Base-by-base conservation (phyloP, 2,113 vertebrate genomes). In the Thunnus maccoyii region DNA sequence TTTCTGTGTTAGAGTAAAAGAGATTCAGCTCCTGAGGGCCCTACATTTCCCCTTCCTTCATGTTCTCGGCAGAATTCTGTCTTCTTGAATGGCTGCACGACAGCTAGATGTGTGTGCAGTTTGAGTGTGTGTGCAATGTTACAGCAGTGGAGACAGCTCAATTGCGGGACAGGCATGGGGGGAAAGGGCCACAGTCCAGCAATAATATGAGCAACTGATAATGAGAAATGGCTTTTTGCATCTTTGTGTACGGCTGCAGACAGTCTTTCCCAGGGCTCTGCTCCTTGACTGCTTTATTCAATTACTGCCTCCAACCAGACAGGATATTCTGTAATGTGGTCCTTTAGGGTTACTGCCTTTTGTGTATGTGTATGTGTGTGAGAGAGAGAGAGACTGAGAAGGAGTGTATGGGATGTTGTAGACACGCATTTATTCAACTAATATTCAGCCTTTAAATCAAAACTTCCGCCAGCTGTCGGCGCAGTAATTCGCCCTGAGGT, bases 251-350 rank as follows among this genome's bases (percentile, higher is more conserved):
- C 72, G 65, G 82, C 84, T 89, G 88, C 93, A 93, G 85, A 94
- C 89, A 82, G 62, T 89, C 70, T 75, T 95, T 96, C 92, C 94
- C 92, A 83, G 88, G 92, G 93, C 94, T 91, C 86, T 72, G 90
- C 85, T 93, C 90, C 89, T 27, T 90, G 80, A 81, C 84, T 88
- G 78, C 50, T 86, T 93, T 73, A 63, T 89, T 91, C 82, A 92
- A 92, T 93, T 89, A 89, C 78, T 80, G 80, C 83, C 72, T 89
- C 87, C 72, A 78, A 81, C 89, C 71, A 85, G 94, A 95, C 91
- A 95, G 93, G 93, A 94, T 91, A 91, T 82, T 83, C 68, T 63
- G 48, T 66, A 30, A 32, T 32, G 22, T 16, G 17, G 22, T 20
- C 50, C 55, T 56, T 57, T 30, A 20, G 52, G n/a, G 60, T 58